Conservation (phyloP, 2,888 invertebrate genomes). For the Coecobrya sp. region DNA sequence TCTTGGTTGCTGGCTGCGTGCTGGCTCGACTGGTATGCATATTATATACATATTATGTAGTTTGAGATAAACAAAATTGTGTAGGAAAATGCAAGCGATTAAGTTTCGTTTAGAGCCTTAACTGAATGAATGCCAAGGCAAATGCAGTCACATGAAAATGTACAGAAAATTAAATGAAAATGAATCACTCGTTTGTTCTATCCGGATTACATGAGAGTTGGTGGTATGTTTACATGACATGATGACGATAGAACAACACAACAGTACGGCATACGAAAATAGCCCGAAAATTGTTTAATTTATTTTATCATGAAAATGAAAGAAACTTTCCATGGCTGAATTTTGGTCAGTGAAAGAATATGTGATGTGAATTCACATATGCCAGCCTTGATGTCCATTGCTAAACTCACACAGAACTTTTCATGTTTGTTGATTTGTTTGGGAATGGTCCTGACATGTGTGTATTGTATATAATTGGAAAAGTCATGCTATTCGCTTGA, state of each 20-base stretch:
- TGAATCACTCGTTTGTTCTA: conserved; percentile 9
- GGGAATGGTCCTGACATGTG: no score
- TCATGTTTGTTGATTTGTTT: no score
- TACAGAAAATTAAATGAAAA: background rate
- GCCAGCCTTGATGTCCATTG: no score
- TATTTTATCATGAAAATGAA: background rate
- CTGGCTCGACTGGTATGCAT: background rate
- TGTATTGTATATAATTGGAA: no score
- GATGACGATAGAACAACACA: background rate
- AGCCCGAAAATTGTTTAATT: background rate
- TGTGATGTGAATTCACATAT: background rate
- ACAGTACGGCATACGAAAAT: background rate
- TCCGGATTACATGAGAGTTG: background rate
- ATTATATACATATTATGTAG: background rate
- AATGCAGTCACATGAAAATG: background rate
- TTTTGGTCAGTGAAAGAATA: background rate
- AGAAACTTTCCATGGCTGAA: background rate
- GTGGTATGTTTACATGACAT: conserved; percentile 12
- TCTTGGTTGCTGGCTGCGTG: background rate
- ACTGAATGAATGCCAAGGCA: background rate
- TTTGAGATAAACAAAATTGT: background rate
- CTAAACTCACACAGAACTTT: no score
- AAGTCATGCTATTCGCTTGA: no score
- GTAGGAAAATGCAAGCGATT: background rate
- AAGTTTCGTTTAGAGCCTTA: background rate